These are phyloP conservation scores for Rhabdomys pumilio DNA, from an alignment of 2,797 vertebrate genomes.

Conservation along the genomic window DNA sequence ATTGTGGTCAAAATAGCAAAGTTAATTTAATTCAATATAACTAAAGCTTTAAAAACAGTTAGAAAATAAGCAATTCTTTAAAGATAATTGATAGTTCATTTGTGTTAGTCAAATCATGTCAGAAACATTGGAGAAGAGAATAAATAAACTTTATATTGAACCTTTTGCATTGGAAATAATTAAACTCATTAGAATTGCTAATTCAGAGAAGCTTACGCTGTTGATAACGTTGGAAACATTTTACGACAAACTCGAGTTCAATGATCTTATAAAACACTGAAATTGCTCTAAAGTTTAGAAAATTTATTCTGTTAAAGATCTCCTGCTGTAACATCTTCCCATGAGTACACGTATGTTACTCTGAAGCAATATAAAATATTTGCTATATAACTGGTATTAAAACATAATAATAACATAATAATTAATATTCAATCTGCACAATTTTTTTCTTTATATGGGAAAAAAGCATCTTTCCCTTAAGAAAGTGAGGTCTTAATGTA, in stretches of 20 bases:
- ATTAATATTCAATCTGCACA: not conserved
- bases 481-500: not conserved
- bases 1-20: not conserved
- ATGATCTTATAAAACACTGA: not conserved
- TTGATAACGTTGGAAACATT: slow-evolving; percentile 25
- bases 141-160: slow-evolving; percentile 50
- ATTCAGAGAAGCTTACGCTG: not conserved
- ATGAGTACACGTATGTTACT: not conserved
- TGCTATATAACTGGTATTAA: not conserved
- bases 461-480: not conserved
- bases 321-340: not conserved
- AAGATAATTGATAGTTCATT: slow-evolving; percentile 54
- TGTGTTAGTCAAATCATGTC: slow-evolving; percentile 22
- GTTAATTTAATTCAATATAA: slow-evolving; percentile 50
- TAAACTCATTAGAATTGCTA: slow-evolving; percentile 14
- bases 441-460: not conserved
- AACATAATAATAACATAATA: too few species aligned
- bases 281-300: slow-evolving; percentile 42
- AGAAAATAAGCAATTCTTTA: slow-evolving; percentile 33
- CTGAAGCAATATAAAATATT: slow-evolving; percentile 23
- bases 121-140: slow-evolving; percentile 21
- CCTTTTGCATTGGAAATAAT: slow-evolving; percentile 17
- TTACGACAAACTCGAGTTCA: not conserved
- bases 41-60: not conserved
- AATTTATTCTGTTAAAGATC: slow-evolving; percentile 12